Conservation (phyloP, 2,888 invertebrate species). For the Ophraella communa region DNA sequence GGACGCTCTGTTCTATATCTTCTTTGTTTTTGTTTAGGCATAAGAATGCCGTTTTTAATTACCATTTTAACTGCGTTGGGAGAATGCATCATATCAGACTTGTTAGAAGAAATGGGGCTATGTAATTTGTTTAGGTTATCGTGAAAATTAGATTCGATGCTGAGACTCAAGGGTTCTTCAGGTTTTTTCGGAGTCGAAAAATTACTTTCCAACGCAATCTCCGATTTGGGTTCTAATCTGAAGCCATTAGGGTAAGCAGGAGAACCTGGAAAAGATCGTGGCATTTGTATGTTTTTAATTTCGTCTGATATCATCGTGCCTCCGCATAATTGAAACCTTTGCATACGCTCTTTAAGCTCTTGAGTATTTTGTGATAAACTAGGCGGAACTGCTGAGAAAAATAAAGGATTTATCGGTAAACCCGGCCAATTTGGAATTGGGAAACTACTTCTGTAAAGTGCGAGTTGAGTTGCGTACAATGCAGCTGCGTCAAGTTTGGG, state of each 20-base stretch:
- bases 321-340: constrained; percentile 73
- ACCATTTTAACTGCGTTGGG: constrained; percentile 84
- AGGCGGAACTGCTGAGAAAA: constrained; percentile 66
- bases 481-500: constrained; percentile 69
- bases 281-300: constrained; percentile 46
- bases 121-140: constrained; percentile 50
- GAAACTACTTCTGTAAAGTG: constrained; percentile 66
- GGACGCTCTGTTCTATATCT: constrained; percentile 90
- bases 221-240: constrained; percentile 44
- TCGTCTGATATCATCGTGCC: constrained; percentile 69
- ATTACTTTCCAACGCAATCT: constrained; percentile 36
- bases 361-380: constrained; percentile 65
- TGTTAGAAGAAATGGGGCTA: constrained; percentile 59
- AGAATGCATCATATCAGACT: constrained; percentile 63
- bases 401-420: constrained; percentile 71
- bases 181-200: constrained; percentile 42
- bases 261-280: constrained; percentile 32
- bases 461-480: constrained; percentile 68
- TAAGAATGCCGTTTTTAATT: constrained; percentile 86
- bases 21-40: constrained; percentile 91
- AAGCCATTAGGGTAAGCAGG: constrained; percentile 42
- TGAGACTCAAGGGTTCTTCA: constrained; percentile 63
- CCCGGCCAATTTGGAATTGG: constrained; percentile 60
- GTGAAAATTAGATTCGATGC: constrained; percentile 50
- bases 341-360: constrained; percentile 73